These are phyloP conservation scores for Drepanosiphum platanoidis DNA, from an alignment of 2,888 invertebrate species.

Conservation along the genomic window DNA sequence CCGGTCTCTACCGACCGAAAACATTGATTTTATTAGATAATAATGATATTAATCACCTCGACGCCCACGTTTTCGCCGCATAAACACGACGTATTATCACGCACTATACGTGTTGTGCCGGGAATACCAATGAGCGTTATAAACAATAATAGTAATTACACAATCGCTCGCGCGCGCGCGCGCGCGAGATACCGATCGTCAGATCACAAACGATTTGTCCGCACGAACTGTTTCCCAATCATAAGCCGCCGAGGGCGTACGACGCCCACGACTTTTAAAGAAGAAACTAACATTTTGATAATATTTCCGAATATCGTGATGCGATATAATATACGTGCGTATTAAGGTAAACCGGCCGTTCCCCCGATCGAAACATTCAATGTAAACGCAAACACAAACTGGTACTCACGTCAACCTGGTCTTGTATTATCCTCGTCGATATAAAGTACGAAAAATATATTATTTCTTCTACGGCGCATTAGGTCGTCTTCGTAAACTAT, in stretches of 20 bases:
- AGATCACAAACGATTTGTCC: constrained; percentile 14
- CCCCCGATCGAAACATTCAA: too few relatives aligned
- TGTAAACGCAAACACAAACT: too few relatives aligned
- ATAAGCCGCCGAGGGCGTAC: neutral
- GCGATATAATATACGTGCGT: too few relatives aligned
- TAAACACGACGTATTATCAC: neutral
- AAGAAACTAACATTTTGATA: neutral
- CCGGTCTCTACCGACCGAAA: neutral
- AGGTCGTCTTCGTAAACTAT: too few relatives aligned
- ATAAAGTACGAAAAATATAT: too few relatives aligned
- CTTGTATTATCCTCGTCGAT: too few relatives aligned
- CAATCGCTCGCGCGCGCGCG: neutral
- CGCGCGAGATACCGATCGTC: neutral
- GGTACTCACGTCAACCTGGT: too few relatives aligned
- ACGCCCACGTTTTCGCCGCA: constrained; percentile 12
- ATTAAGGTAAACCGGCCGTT: too few relatives aligned
- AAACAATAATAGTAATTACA: neutral
- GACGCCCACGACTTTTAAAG: neutral
- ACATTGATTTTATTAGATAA: neutral
- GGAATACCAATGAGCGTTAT: neutral
- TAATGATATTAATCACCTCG: neutral
- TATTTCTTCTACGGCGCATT: too few relatives aligned
- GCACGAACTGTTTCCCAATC: constrained; percentile 2
- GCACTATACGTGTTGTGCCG: neutral
- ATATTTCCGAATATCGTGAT: neutral